Evolutionary conservation across 2,113 vertebrate species (phyloP).

Genomic region (Bos javanicus): DNA sequence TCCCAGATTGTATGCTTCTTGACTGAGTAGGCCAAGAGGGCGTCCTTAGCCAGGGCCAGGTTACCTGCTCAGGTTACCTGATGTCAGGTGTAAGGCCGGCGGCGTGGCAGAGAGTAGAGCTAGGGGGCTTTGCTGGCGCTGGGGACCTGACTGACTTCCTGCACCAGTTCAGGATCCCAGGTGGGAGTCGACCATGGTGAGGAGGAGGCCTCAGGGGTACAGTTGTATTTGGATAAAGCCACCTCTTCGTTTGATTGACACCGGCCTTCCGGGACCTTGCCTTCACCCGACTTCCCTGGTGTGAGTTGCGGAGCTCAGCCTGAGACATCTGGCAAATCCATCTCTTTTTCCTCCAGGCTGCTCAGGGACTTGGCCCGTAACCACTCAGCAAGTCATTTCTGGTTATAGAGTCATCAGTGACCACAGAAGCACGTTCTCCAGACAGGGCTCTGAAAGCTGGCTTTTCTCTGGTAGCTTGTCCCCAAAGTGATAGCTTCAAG

Average conservation of each 20-base stretch:
- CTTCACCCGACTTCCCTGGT: constrained; percentile 8
- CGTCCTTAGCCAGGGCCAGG: neutral
- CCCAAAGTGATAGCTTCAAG: constrained; percentile 19
- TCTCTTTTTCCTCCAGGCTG: constrained; percentile 52
- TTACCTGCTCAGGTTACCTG: neutral
- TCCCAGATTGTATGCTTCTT: neutral
- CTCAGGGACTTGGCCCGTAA: constrained; percentile 38
- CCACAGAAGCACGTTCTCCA: constrained; percentile 57
- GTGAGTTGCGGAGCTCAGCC: constrained; percentile 20
- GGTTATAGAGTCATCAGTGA: constrained; percentile 61
- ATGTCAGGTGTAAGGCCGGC: neutral
- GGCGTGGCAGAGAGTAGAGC: neutral
- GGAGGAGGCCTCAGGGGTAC: neutral
- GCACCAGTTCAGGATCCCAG: neutral
- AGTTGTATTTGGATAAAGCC: neutral
- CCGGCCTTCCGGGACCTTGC: neutral
- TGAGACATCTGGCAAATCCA: constrained; percentile 62
- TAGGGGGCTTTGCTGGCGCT: neutral
- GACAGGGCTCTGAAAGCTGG: constrained; percentile 16
- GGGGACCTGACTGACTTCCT: neutral
- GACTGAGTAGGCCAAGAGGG: neutral
- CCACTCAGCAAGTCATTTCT: constrained; percentile 56
- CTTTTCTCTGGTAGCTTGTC: constrained; percentile 6
- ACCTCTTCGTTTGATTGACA: neutral
- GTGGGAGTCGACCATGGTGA: neutral